Evolutionary conservation across 2,888 invertebrate genomes (phyloP).

Genomic region (Thereva unica): DNA sequence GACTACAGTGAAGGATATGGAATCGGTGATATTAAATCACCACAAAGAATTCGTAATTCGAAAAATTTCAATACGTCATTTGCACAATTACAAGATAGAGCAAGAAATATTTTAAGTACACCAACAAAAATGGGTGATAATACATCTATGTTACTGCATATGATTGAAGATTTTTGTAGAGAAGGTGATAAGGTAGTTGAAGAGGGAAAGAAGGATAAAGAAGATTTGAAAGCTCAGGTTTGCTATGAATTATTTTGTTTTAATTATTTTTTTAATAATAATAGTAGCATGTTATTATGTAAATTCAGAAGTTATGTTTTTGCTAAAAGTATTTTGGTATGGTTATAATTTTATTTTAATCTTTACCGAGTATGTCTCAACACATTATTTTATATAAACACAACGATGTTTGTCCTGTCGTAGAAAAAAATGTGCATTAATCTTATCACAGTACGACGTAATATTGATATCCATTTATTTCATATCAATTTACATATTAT

Average conservation of each 20-base stretch:
- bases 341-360: too few species aligned
- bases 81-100: constrained; percentile 54
- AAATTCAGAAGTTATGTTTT: too few species aligned
- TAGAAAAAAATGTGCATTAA: too few species aligned
- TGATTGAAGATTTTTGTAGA: constrained; percentile 67
- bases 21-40: constrained; percentile 51
- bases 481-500: too few species aligned
- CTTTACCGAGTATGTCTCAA: neutral
- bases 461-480: too few species aligned
- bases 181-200: constrained; percentile 68
- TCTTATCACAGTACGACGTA: too few species aligned
- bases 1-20: constrained; percentile 64
- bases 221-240: constrained; percentile 78
- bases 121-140: constrained; percentile 46
- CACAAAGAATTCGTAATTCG: constrained; percentile 44
- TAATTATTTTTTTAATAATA: neutral
- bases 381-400: neutral
- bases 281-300: neutral
- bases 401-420: neutral
- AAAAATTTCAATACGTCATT: constrained; percentile 52
- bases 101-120: constrained; percentile 52
- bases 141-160: constrained; percentile 58
- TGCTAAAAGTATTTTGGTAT: too few species aligned
- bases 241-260: constrained; percentile 40
- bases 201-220: constrained; percentile 67